phyloP scores from a whole-genome alignment of 2,113 vertebrate species.

The Triplophysa siluroides region DNA sequence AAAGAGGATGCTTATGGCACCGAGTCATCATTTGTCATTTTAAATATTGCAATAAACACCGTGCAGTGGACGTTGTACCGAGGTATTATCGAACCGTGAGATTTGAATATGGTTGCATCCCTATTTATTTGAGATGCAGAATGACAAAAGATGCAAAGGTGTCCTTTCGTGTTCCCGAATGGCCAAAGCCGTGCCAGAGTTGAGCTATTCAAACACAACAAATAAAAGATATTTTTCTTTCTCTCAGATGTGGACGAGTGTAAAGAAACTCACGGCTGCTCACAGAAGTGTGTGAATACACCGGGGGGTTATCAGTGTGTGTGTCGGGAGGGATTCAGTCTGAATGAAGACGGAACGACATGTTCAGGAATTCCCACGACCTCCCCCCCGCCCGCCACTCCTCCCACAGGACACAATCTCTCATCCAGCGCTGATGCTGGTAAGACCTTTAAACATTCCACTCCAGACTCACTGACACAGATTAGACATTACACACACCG shows the following conservation, averaged over 20 bases:
- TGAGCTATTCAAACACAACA: too few species aligned
- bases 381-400: slow-evolving; percentile 30
- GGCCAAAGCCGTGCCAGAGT: too few species aligned
- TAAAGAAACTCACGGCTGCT: slow-evolving; percentile 65
- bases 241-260: slow-evolving; percentile 88
- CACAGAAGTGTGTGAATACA: slow-evolving; percentile 81
- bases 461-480: not conserved
- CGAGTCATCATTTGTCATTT: too few species aligned
- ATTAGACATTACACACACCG: not conserved
- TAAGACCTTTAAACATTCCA: slow-evolving; percentile 44
- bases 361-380: slow-evolving; percentile 65
- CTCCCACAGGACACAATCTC: slow-evolving; percentile 49
- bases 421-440: slow-evolving; percentile 52
- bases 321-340: slow-evolving; percentile 76
- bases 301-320: slow-evolving; percentile 81
- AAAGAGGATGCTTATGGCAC: too few species aligned
- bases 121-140: too few species aligned
- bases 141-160: too few species aligned
- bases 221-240: not conserved
- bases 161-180: too few species aligned
- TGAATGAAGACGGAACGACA: slow-evolving; percentile 60
- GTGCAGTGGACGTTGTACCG: too few species aligned
- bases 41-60: too few species aligned
- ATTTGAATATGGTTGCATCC: too few species aligned
- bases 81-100: too few species aligned